Percentiles rank a stretch among this genome's conserved stretches.
Evolutionary conservation across 2,888 invertebrate genomes (phyloP).

Genomic region (Alcis repandata): DNA sequence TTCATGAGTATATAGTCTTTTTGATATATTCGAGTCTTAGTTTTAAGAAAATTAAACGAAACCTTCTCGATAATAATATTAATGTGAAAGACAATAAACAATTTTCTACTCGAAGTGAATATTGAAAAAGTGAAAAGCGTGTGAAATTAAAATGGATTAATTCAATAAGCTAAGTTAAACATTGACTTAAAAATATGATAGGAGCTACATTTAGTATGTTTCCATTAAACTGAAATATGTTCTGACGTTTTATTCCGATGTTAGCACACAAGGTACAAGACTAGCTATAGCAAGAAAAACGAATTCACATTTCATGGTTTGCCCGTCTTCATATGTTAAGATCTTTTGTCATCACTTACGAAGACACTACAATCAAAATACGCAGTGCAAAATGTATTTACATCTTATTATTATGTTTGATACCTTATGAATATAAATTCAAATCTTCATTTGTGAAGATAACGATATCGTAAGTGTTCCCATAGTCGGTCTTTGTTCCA

Average conservation of each 20-base stretch:
- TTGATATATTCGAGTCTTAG: constrained; percentile 23
- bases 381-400: constrained; percentile 54
- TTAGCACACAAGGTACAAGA: background rate
- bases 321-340: constrained; percentile 15
- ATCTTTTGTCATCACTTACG: constrained; percentile 36
- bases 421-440: constrained; percentile 55
- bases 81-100: background rate
- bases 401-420: constrained; percentile 55
- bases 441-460: constrained; percentile 82
- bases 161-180: background rate
- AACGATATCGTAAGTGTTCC: constrained; percentile 73
- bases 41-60: constrained; percentile 1
- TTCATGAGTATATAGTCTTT: constrained; percentile 36
- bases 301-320: background rate
- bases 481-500: constrained; percentile 53
- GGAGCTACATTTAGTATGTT: background rate
- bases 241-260: background rate
- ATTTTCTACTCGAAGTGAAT: background rate
- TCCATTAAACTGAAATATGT: background rate
- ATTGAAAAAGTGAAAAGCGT: background rate
- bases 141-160: constrained; percentile 19
- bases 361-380: constrained; percentile 43
- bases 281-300: constrained; percentile 5
- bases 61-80: background rate
- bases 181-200: background rate